Percentiles rank a stretch among this genome's conserved stretches.
Evolutionary conservation across 2,797 vertebrate species (phyloP).

Genomic region (Intellagama lesueurii): DNA sequence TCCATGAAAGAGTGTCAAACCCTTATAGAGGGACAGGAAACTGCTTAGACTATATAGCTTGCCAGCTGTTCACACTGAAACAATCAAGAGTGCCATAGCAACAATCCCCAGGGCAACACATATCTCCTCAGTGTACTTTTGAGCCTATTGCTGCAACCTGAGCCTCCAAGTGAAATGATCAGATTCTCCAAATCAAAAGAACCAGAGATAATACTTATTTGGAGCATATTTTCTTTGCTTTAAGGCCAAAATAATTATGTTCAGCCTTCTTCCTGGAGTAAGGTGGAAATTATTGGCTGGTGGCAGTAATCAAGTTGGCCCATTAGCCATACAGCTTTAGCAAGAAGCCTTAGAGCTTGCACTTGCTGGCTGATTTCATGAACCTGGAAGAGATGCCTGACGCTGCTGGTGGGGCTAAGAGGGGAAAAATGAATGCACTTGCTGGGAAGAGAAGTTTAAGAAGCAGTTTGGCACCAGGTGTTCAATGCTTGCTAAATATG

Average conservation of each 20-base stretch:
- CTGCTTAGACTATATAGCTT: background rate
- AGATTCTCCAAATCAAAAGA: background rate
- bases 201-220: background rate
- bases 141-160: background rate
- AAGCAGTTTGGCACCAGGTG: background rate
- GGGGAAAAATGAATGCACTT: background rate
- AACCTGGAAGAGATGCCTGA: background rate
- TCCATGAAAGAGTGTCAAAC: background rate
- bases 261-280: background rate
- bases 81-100: background rate
- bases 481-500: background rate
- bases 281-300: background rate
- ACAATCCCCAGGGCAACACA: background rate
- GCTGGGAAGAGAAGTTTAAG: background rate
- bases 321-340: background rate
- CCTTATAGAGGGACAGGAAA: background rate
- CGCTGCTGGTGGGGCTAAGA: background rate
- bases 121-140: background rate
- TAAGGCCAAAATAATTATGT: background rate
- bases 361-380: background rate
- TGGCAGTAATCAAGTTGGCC: background rate
- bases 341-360: background rate
- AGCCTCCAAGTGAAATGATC: background rate
- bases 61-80: accelerated
- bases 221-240: background rate